Percentiles rank a stretch among this genome's conserved stretches.
Conservation (phyloP, 2,113 vertebrate genomes). For the Numida meleagris region DNA sequence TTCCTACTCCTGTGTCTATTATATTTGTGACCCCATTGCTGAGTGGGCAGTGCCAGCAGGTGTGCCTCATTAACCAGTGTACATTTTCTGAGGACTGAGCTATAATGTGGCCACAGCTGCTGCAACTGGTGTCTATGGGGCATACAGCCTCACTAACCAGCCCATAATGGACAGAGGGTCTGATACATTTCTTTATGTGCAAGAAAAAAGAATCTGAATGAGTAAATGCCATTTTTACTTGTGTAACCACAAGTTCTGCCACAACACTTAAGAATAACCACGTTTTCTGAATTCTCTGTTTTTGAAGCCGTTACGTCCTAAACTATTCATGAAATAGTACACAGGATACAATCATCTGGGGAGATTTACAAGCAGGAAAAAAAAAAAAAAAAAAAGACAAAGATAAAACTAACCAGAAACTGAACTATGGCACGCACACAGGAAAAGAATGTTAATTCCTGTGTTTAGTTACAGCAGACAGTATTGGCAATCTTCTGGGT, state of each 20-base stretch:
- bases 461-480: background rate
- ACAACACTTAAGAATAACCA: background rate
- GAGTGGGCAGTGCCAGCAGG: too few relatives aligned
- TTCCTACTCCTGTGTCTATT: background rate
- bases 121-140: background rate
- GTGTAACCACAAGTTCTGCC: background rate
- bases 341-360: background rate
- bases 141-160: background rate
- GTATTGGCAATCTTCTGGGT: background rate
- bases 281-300: background rate
- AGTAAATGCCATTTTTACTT: background rate
- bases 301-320: background rate
- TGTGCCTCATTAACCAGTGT: background rate
- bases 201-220: background rate
- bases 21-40: background rate
- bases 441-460: background rate
- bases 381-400: background rate
- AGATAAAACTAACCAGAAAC: background rate
- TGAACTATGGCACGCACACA: background rate
- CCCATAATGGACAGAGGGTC: too few relatives aligned
- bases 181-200: fast-evolving
- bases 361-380: background rate
- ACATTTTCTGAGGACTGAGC: fast-evolving
- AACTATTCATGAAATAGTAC: background rate
- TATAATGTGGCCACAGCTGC: fast-evolving